These are phyloP conservation scores for Hylaeus anthracinus DNA, from an alignment of 1,140 invertebrate genomes.

Conservation along the genomic window DNA sequence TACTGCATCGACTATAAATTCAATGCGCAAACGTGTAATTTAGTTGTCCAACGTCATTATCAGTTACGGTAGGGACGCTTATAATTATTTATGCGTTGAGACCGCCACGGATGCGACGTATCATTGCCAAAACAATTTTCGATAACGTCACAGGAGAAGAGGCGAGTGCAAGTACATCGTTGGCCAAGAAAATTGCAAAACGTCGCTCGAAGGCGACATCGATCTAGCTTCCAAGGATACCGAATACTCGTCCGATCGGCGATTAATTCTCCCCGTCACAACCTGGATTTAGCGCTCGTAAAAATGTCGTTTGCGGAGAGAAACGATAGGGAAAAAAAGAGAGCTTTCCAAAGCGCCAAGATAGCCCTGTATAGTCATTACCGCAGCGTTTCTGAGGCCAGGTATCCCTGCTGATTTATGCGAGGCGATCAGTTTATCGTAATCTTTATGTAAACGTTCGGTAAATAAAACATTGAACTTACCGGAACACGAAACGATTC, in stretches of 20 bases:
- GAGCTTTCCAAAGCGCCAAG: slow-evolving; percentile 40
- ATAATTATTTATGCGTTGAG: too few relatives aligned
- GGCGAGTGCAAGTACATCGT: not conserved
- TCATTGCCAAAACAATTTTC: too few relatives aligned
- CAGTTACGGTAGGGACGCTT: too few relatives aligned
- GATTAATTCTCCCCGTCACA: slow-evolving; percentile 38
- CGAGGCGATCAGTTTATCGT: slow-evolving; percentile 32
- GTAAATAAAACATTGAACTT: slow-evolving; percentile 22
- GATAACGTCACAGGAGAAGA: not conserved
- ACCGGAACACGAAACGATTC: slow-evolving; percentile 4
- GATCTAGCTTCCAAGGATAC: slow-evolving; percentile 18
- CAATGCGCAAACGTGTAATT: too few relatives aligned
- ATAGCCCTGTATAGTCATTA: slow-evolving; percentile 27
- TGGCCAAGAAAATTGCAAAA: not conserved
- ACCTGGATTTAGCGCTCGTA: slow-evolving; percentile 47
- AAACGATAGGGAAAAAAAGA: slow-evolving; percentile 41
- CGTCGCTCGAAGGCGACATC: not conserved
- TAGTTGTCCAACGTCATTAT: too few relatives aligned
- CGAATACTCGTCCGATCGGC: slow-evolving; percentile 22
- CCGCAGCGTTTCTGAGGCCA: not conserved
- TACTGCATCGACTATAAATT: too few relatives aligned
- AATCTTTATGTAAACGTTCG: slow-evolving; percentile 29
- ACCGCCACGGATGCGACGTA: too few relatives aligned
- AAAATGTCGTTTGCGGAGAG: slow-evolving; percentile 42
- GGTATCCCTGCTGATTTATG: slow-evolving; percentile 27